Conservation (phyloP, 1,140 invertebrate species). For the Arion vulgaris region DNA sequence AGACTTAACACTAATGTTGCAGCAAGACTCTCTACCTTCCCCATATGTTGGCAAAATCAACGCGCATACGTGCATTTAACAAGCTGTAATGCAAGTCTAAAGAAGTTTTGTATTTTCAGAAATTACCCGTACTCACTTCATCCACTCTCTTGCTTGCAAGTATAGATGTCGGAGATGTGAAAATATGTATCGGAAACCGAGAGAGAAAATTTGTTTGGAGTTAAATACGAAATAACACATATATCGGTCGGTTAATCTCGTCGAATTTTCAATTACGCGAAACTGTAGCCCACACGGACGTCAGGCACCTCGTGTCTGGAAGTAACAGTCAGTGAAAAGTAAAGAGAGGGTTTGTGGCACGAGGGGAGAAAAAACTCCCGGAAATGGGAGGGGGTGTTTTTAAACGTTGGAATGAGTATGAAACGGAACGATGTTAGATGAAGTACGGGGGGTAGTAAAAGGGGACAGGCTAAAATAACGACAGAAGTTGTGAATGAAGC, state of each 20-base stretch:
- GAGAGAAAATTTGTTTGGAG: not conserved
- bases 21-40: too few relatives aligned
- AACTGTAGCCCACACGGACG: not conserved
- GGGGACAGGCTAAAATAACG: not conserved
- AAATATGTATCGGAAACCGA: not conserved
- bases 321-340: too few relatives aligned
- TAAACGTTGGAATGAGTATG: too few relatives aligned
- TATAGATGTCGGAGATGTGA: not conserved
- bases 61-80: too few relatives aligned
- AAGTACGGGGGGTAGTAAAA: not conserved
- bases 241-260: not conserved
- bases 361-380: too few relatives aligned
- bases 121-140: not conserved
- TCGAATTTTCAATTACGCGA: slow-evolving; percentile 1
- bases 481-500: not conserved
- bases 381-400: too few relatives aligned
- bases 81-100: not conserved
- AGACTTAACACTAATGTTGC: too few relatives aligned
- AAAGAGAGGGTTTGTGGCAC: too few relatives aligned
- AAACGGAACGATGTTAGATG: too few relatives aligned
- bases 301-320: not conserved
- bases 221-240: not conserved
- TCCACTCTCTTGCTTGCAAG: not conserved
- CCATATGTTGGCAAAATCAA: too few relatives aligned
- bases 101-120: not conserved